phyloP scores from a whole-genome alignment of 1,140 invertebrate species.

The Pogonomyrmex barbatus region DNA sequence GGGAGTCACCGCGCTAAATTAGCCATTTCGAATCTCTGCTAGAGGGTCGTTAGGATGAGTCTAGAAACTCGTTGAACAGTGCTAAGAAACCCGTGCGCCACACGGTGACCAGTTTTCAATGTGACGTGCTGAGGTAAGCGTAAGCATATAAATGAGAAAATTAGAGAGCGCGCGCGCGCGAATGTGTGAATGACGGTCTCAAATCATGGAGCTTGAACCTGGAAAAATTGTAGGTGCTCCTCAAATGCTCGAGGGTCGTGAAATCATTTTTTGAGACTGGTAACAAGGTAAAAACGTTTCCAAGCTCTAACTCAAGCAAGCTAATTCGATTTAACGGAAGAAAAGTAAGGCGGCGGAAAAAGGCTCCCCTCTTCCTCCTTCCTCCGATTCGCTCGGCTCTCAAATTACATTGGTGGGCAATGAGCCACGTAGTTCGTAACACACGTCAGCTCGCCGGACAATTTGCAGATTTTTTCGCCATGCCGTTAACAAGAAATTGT shows the following conservation, averaged over 20 bases:
- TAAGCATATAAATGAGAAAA: constrained; percentile 52
- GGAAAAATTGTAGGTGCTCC: neutral
- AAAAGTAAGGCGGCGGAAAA: constrained; percentile 54
- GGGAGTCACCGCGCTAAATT: constrained; percentile 83
- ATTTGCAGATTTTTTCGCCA: constrained; percentile 60
- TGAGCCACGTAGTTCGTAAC: constrained; percentile 76
- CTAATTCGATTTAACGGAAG: constrained; percentile 79
- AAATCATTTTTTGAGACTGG: constrained; percentile 72
- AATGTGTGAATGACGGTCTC: neutral
- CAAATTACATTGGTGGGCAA: constrained; percentile 77
- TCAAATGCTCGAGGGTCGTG: neutral
- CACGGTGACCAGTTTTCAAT: constrained; percentile 46
- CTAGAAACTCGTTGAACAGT: constrained; percentile 60
- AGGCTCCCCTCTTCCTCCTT: constrained; percentile 28
- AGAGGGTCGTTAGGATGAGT: constrained; percentile 78
- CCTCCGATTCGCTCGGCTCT: constrained; percentile 54
- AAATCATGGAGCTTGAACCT: neutral
- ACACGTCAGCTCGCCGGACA: constrained; percentile 65
- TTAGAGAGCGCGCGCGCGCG: neutral
- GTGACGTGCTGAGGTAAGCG: constrained; percentile 16
- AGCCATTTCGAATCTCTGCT: constrained; percentile 85
- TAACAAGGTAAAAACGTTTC: constrained; percentile 74
- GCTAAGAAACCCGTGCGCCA: constrained; percentile 41
- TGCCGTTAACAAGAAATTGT: neutral
- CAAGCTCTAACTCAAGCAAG: constrained; percentile 74